Percentiles rank a stretch among this genome's conserved stretches.
Evolutionary conservation across 2,888 invertebrate species (phyloP).

Genomic region (Automeris io): DNA sequence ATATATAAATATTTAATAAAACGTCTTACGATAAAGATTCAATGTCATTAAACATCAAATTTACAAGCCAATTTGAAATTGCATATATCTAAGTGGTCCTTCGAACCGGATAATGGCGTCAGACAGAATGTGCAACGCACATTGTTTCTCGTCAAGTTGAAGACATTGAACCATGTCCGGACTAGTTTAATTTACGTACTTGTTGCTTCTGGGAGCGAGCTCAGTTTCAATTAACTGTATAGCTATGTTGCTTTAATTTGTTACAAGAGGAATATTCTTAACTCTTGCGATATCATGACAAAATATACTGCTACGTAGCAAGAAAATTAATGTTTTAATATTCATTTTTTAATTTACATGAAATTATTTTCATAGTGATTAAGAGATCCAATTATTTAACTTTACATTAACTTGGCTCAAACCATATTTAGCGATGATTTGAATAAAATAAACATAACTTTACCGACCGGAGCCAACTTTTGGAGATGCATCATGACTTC

Average conservation of each 20-base stretch:
- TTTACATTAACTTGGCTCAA: too few relatives aligned
- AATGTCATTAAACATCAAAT: background rate
- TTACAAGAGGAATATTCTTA: conserved; percentile 15
- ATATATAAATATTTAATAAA: too few relatives aligned
- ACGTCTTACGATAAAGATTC: too few relatives aligned
- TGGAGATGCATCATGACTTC: too few relatives aligned
- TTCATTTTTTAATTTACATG: too few relatives aligned
- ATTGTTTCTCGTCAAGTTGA: conserved; percentile 3
- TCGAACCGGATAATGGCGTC: background rate
- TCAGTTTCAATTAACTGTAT: conserved; percentile 39
- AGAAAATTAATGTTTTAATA: too few relatives aligned
- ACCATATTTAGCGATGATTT: too few relatives aligned
- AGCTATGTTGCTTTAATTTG: conserved; percentile 35
- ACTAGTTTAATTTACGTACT: conserved; percentile 34
- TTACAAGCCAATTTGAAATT: background rate
- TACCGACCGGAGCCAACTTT: too few relatives aligned
- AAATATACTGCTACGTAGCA: too few relatives aligned
- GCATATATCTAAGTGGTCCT: background rate
- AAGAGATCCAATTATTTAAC: too few relatives aligned
- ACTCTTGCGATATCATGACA: background rate
- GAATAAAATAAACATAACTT: too few relatives aligned
- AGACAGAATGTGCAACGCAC: conserved; percentile 1
- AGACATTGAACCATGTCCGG: conserved; percentile 3
- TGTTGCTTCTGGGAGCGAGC: conserved; percentile 32
- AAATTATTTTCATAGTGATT: too few relatives aligned